A percentile compares a stretch with the other conserved stretches of the same genome.
Evolutionary conservation across 1,140 invertebrate species (phyloP).

Genomic region (Monomorium pharaonis): DNA sequence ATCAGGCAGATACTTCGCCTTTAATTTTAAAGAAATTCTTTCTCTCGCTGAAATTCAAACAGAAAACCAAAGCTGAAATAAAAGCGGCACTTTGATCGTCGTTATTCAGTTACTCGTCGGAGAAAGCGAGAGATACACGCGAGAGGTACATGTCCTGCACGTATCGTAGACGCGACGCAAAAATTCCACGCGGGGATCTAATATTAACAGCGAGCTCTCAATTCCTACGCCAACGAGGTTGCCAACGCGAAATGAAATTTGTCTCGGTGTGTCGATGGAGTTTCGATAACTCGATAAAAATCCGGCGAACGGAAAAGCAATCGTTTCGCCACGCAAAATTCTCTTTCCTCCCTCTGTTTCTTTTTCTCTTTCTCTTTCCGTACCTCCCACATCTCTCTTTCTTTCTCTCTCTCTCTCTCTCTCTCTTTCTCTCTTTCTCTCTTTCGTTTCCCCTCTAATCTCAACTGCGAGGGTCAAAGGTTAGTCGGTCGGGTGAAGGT

Average conservation of each 20-base stretch:
- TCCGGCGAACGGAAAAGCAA: conserved; percentile 61
- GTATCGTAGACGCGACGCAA: neutral
- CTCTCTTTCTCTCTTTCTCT: neutral
- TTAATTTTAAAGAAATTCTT: neutral
- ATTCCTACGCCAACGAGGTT: conserved; percentile 23
- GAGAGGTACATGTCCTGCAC: neutral
- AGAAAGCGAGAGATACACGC: neutral
- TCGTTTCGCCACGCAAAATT: conserved; percentile 46
- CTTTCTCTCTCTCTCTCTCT: no score
- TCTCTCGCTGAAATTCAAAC: no score
- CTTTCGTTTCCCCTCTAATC: conserved; percentile 23
- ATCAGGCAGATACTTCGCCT: neutral
- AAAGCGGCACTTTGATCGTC: neutral
- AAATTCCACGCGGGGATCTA: conserved; percentile 36
- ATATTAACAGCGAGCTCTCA: conserved; percentile 25
- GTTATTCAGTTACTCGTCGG: neutral
- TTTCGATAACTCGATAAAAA: conserved; percentile 72
- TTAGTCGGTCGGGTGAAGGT: conserved; percentile 23
- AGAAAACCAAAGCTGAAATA: neutral
- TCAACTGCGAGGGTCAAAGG: conserved; percentile 39
- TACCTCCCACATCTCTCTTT: neutral
- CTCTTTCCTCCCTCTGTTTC: neutral
- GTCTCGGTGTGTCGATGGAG: conserved; percentile 61
- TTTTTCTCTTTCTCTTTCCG: neutral
- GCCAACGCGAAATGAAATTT: conserved; percentile 44